Base-by-base conservation (phyloP, 2,888 invertebrate genomes). In the Apodemia hepburni region DNA sequence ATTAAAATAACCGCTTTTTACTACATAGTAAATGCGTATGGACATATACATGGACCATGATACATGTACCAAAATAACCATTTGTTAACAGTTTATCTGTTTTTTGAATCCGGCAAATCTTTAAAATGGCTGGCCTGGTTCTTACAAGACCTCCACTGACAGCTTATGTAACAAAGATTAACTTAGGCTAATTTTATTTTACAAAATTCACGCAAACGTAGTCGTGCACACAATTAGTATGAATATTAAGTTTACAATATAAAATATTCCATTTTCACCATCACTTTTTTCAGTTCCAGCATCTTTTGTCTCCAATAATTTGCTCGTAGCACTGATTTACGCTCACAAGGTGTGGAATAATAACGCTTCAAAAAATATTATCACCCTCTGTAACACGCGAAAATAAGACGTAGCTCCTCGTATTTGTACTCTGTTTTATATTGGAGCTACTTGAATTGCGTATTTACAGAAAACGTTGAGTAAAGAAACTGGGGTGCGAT, bases 271-370 rank as follows among this genome's bases (percentile, higher is more conserved):
- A 65, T 38, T 57, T 64, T 63, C 62, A 64, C 73, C 68, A 15
- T 42, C 4, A 42, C 42, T 78, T 85, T 84, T 88, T 86, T 87
- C 87, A 86, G 89, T 89, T 89, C 5, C 89, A 90, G 90, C 88
- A 88, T 89, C 85, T 89, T 85, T 90, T 86, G 82, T 82, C 80
- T 86, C 82, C 86, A 90, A 85, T 85, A 69, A 69, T 71, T 80
- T 77, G 86, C 91, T 85, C 77, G 79, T 72, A 79, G 88, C 90
- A 79, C 87, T 92, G 92, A 91, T 92, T 92, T 92, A 92, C 91
- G 91, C 87, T 85, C 89, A 84, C 91, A 87, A 88, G 90, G 90
- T 90, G 91, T 89, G 87, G 88, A 89, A 87, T 88, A 91, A 92
- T 92, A 89, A 88, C 76, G 83, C 80, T 83, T 82, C 79, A 83